phyloP scores from a whole-genome alignment of 2,113 vertebrate genomes.

The Riparia riparia region DNA sequence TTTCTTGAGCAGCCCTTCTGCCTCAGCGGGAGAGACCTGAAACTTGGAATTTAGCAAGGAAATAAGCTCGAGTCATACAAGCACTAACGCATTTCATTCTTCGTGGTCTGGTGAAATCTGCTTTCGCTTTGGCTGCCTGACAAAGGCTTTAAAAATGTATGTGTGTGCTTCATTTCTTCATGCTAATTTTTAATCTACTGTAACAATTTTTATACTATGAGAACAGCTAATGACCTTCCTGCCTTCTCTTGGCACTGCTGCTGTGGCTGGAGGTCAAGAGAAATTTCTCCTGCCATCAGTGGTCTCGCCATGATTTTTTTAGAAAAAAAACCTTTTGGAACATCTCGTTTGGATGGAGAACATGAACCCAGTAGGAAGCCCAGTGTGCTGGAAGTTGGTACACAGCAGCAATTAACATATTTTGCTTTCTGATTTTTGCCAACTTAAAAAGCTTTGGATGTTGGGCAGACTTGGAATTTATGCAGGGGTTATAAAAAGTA shows the following conservation, averaged over 20 bases:
- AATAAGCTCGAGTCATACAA: conserved; percentile 3
- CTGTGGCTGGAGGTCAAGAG: neutral
- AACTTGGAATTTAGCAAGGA: conserved; percentile 44
- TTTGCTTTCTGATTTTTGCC: neutral
- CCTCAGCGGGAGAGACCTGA: neutral
- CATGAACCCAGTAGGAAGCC: neutral
- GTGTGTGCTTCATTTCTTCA: conserved; percentile 49
- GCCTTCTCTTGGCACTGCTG: conserved; percentile 21
- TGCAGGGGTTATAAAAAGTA: neutral
- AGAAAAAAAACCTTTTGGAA: neutral
- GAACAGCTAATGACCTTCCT: conserved; percentile 35
- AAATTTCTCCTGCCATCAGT: neutral
- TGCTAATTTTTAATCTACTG: conserved; percentile 68
- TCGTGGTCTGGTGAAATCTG: conserved; percentile 64
- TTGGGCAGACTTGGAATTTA: neutral
- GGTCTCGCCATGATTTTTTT: neutral
- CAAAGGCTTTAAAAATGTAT: conserved; percentile 34
- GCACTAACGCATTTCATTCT: neutral
- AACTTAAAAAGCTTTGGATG: neutral
- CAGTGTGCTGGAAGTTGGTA: neutral
- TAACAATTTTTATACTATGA: conserved; percentile 30
- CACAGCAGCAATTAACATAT: neutral
- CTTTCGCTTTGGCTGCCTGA: conserved; percentile 56
- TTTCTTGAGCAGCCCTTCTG: conserved; percentile 17
- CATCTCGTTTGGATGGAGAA: neutral